Evolutionary conservation across 2,797 vertebrate species (phyloP), one percentile per base, ranked within the genome.

Genomic region (Clamator glandarius): DNA sequence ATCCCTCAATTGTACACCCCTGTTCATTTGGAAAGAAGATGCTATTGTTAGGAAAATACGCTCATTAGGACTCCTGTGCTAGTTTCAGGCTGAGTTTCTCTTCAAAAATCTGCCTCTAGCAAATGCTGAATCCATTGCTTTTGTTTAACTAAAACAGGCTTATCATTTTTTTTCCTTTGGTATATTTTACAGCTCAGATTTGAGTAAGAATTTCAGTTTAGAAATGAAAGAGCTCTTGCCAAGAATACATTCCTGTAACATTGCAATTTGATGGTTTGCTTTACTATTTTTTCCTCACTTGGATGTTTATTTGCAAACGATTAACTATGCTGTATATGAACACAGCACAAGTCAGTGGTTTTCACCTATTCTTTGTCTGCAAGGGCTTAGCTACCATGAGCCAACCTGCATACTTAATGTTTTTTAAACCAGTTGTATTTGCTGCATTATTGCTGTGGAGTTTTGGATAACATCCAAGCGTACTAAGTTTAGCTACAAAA

Each of bases 401-500:
- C 61, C 87, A 94, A 85, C 75, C 78, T 83, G 80, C 52, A 44
- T 72, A 90, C 83, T 94, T 83, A 90, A 96, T 83, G 58, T 48
- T 54, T 70, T 94, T 95, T 77, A 93, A 90, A 94, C 63, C 67
- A 93, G 74, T 89, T 36, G 24, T 93, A 77, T 93, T 92, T 96
- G 80, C 74, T 94, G 89, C 20, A 21, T 89, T 94, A 90, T 42
- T 91, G 92, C 93, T 79, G 87, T 0, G 3, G 85, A 85, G 81
- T 50, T 90, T 68, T 97, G 95, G 95, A 90, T 0, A 1, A 57
- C 86, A 83, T 92, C 96, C 95, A 97, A 93, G 50, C 8, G 6
- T 51, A 90, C 92, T 82, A 94, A 90, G 89, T 95, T 97, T 93
- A 96, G 97, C 93, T 96, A 91, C 76, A 95, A 96, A 96, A 93